A percentile compares a stretch with the other conserved stretches of the same genome.
These are phyloP conservation scores for Pipa parva DNA, from an alignment of 2,113 vertebrate genomes.

Conservation along the genomic window DNA sequence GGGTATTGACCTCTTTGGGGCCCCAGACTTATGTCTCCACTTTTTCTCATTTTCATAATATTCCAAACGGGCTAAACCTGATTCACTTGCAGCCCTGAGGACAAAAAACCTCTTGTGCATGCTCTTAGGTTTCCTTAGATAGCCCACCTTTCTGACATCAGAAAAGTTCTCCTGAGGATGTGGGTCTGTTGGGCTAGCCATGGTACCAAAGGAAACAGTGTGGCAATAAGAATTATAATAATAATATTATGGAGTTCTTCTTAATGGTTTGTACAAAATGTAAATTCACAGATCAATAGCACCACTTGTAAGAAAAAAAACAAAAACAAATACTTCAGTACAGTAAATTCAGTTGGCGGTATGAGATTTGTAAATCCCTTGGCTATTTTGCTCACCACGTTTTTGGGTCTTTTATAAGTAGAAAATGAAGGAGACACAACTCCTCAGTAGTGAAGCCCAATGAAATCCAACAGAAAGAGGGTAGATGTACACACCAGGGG, in stretches of 20 bases:
- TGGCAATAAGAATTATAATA: not conserved
- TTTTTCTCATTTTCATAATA: constrained; percentile 91
- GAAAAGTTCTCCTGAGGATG: constrained; percentile 73
- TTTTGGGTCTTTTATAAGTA: not conserved
- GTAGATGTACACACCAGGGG: not conserved
- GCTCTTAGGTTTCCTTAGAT: constrained; percentile 90
- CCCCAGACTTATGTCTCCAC: constrained; percentile 85
- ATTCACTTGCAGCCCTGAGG: constrained; percentile 75
- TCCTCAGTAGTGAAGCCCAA: not conserved
- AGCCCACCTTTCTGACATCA: constrained; percentile 87
- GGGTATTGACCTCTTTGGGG: constrained; percentile 82
- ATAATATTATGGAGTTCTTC: constrained; percentile 4
- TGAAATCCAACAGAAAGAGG: not conserved
- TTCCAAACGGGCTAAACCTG: constrained; percentile 80
- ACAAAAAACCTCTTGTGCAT: constrained; percentile 91
- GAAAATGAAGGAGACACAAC: not conserved
- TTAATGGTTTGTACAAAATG: constrained; percentile 35
- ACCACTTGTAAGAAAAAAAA: constrained; percentile 7
- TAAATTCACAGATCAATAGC: constrained; percentile 42
- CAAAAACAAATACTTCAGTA: not conserved
- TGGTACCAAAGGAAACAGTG: constrained; percentile 22
- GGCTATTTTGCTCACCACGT: not conserved
- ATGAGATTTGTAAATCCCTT: constrained; percentile 35
- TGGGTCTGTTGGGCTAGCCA: constrained; percentile 70
- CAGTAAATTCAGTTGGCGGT: constrained; percentile 40